Evolutionary conservation across 1,140 invertebrate genomes (phyloP).

Genomic region (Brachionus plicatilis): DNA sequence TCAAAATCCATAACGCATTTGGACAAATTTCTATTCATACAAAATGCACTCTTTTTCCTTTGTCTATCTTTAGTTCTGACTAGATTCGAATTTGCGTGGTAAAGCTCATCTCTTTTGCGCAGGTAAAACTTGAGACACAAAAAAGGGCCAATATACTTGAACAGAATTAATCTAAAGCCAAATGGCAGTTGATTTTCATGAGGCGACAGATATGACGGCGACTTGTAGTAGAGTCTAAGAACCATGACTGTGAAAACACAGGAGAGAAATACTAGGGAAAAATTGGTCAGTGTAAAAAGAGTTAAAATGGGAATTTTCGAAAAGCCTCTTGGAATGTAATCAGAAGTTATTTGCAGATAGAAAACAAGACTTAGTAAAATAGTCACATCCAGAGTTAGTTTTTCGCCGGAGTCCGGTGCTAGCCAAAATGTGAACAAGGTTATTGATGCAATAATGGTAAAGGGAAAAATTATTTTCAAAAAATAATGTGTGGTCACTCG

Average conservation of each 20-base stretch:
- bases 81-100: not conserved
- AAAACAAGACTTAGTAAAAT: constrained; percentile 21
- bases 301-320: constrained; percentile 32
- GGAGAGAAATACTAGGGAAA: constrained; percentile 35
- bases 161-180: not conserved
- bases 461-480: constrained; percentile 39
- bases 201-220: not conserved
- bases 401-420: constrained; percentile 36
- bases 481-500: constrained; percentile 11
- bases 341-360: constrained; percentile 36
- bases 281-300: constrained; percentile 23
- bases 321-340: constrained; percentile 27
- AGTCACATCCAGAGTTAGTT: constrained; percentile 31
- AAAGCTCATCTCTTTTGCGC: not conserved
- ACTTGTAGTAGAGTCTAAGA: constrained; percentile 20
- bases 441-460: constrained; percentile 12
- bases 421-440: constrained; percentile 37
- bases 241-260: constrained; percentile 35
- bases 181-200: not conserved
- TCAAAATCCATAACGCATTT: not conserved
- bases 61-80: not conserved
- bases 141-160: constrained; percentile 8
- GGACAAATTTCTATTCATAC: not conserved
- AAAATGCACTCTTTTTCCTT: not conserved
- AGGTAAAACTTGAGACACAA: constrained; percentile 21